Evolutionary conservation across 2,113 vertebrate species (phyloP), one percentile per base, ranked within the genome.

Genomic region (Cepphus grylle): DNA sequence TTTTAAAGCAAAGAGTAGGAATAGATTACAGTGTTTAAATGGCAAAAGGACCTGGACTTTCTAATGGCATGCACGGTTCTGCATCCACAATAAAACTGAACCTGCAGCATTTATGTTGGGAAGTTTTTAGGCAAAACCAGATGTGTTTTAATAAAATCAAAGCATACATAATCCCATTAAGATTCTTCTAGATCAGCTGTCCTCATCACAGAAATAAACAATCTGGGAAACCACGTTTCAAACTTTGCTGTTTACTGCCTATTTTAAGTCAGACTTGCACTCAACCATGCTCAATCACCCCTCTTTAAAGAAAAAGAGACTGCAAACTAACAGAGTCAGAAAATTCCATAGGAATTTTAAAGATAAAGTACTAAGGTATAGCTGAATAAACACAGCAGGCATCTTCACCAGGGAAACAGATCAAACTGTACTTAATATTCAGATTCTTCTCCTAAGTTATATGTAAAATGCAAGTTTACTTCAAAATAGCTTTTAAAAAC

Each of bases 401-500:
- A 58, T 73, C 42, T 73, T 83, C 66, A 91, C 63, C 26, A 78
- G 4, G 21, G 67, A 77, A 83, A 62, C 11, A 69, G 55, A 82
- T 65, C 63, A 43, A 95, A 90, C 45, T 5, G 3, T 36, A 81
- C 17, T 85, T 87, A 95, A 82, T 55, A 93, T 29, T 79, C 55
- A 50, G 78, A 61, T 92, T 89, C 65, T 94, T 82, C 81, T 85
- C 27, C 27, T 15, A 82, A 40, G 25, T 88, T 80, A 62, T 7
- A 82, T 4, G 38, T 40, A 91, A 79, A 29, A 69, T 30, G 40
- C 40, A 73, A n/a, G 70, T 80, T 88, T 43, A 85, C 78, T 94
- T 88, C 71, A 89, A 92, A 93, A 92, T 71, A 77, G 80, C 59
- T 79, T 92, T 21, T 72, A 66, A 85, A 94, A 95, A 58, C 36